phyloP scores from a whole-genome alignment of 2,888 invertebrate genomes.

The Cryptocheilus praepositus region DNA sequence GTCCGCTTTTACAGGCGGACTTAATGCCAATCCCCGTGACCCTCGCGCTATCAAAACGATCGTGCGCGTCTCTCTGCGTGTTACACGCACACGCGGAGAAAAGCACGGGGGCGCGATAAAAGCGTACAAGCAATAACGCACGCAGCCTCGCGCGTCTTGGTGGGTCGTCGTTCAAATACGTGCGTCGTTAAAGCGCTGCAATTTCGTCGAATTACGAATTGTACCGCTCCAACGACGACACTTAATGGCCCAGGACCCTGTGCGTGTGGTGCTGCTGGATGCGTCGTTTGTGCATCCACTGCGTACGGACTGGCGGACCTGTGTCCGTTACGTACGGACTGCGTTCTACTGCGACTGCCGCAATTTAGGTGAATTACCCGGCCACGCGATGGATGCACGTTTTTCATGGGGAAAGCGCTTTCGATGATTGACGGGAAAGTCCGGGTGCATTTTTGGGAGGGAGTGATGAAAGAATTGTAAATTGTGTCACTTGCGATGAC shows the following conservation, averaged over 20 bases:
- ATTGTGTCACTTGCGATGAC: too few relatives aligned
- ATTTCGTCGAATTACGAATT: constrained; percentile 53
- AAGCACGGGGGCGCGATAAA: constrained; percentile 6
- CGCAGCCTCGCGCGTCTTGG: constrained; percentile 20
- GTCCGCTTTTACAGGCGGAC: constrained; percentile 35
- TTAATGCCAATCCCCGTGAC: constrained; percentile 30
- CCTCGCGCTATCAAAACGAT: not conserved
- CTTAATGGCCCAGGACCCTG: constrained; percentile 35
- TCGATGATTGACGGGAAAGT: too few relatives aligned
- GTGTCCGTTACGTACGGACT: too few relatives aligned
- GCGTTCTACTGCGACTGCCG: too few relatives aligned
- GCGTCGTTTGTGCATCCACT: too few relatives aligned
- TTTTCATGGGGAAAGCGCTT: too few relatives aligned
- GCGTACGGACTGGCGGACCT: too few relatives aligned
- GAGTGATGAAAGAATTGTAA: too few relatives aligned
- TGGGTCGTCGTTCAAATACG: constrained; percentile 40
- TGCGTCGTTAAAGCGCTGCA: constrained; percentile 47
- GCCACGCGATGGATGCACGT: too few relatives aligned
- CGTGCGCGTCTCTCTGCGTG: not conserved
- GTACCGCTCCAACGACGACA: constrained; percentile 35
- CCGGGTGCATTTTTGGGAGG: too few relatives aligned
- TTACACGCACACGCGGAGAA: constrained; percentile 9
- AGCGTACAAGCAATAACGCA: too few relatives aligned
- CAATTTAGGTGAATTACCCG: too few relatives aligned
- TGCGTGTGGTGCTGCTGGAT: constrained; percentile 19